These are phyloP conservation scores for Abramis brama DNA, from an alignment of 2,113 vertebrate genomes.

Conservation along the genomic window DNA sequence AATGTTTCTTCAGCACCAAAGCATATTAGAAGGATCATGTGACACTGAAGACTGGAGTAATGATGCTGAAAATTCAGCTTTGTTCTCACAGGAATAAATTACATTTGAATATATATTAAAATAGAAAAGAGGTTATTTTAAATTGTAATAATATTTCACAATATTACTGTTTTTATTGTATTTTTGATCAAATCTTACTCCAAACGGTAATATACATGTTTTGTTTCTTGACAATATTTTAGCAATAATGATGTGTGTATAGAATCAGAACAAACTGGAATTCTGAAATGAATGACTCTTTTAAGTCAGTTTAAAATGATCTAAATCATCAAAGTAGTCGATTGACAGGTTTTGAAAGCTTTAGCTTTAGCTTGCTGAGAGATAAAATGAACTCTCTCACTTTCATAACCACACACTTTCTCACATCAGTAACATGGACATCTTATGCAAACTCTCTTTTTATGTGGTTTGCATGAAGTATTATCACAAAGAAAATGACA, in stretches of 20 bases:
- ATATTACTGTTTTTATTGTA: no score
- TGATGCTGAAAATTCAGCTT: not conserved
- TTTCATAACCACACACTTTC: not conserved
- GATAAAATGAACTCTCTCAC: not conserved
- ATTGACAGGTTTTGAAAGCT: not conserved
- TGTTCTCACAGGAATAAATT: not conserved
- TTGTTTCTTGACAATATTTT: not conserved
- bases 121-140: no score
- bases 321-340: not conserved
- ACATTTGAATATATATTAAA: no score
- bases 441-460: not conserved
- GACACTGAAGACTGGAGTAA: not conserved
- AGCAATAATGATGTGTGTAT: not conserved
- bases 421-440: not conserved
- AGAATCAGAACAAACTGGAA: not conserved
- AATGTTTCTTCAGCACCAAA: no score
- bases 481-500: not conserved
- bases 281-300: not conserved
- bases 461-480: not conserved
- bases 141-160: no score
- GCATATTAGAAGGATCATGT: no score
- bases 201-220: not conserved
- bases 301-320: not conserved
- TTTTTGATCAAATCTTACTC: not conserved
- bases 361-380: not conserved